Conservation (phyloP, 2,888 invertebrate genomes). For the Tipula lateralis region DNA sequence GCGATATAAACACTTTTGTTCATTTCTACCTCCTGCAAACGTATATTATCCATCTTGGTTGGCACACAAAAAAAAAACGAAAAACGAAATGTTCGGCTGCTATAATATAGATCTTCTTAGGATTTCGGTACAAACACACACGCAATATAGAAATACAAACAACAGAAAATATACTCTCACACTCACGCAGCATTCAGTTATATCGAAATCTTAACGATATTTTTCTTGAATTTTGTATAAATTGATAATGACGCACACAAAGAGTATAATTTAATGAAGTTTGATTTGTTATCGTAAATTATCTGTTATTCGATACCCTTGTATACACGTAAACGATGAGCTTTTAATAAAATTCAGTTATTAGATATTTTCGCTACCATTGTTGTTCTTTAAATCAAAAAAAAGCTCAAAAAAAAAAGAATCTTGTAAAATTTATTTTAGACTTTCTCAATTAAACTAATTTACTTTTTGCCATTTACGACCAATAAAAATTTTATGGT, state of each 20-base stretch:
- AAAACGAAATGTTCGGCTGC: not conserved
- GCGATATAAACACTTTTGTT: not conserved
- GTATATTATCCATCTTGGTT: not conserved
- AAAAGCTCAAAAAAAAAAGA: not conserved
- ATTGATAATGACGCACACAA: not conserved
- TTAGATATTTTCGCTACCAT: not conserved
- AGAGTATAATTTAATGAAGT: not conserved
- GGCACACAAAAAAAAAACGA: not conserved
- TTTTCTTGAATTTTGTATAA: not conserved
- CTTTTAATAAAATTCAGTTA: constrained; percentile 11
- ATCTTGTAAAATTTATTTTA: not conserved
- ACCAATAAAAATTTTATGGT: not conserved
- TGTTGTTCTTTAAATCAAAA: not conserved
- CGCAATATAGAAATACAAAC: not conserved
- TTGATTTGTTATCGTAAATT: not conserved
- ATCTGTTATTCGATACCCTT: not conserved
- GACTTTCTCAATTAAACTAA: constrained; percentile 24
- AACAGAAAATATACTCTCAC: not conserved
- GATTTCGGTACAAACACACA: not conserved
- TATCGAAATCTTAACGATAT: not conserved
- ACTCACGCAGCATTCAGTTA: not conserved
- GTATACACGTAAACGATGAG: not conserved
- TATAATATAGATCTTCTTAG: not conserved
- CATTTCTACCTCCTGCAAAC: not conserved
- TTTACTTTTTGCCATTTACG: constrained; percentile 24